Conservation (phyloP, 2,888 invertebrate genomes). For the Eugnorisma glareosa region DNA sequence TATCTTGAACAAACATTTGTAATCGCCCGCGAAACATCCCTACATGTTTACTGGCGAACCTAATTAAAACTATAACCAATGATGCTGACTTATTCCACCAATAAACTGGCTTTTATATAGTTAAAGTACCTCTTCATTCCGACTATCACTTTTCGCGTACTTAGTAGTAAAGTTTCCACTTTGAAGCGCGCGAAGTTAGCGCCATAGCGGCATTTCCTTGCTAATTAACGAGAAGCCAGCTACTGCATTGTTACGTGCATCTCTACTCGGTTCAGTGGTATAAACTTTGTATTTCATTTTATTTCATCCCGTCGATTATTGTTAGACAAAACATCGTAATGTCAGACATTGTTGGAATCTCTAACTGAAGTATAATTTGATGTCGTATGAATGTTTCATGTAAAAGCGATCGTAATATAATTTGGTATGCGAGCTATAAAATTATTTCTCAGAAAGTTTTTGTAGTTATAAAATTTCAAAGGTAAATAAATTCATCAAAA, state of each 20-base stretch:
- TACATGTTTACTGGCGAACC: slow-evolving; percentile 27
- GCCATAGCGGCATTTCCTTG: slow-evolving; percentile 75
- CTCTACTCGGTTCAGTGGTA: slow-evolving; percentile 70
- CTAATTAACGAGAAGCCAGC: slow-evolving; percentile 80
- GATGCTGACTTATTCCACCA: slow-evolving; percentile 42
- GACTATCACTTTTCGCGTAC: slow-evolving; percentile 78
- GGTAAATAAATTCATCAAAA: neutral
- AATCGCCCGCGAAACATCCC: slow-evolving; percentile 24
- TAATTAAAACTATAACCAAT: slow-evolving; percentile 51
- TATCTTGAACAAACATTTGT: slow-evolving; percentile 42
- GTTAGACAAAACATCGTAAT: slow-evolving; percentile 18
- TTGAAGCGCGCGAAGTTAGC: slow-evolving; percentile 75
- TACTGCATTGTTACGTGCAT: slow-evolving; percentile 78
- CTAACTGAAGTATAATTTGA: slow-evolving; percentile 6
- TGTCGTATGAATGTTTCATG: slow-evolving; percentile 10
- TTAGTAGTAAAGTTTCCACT: slow-evolving; percentile 78
- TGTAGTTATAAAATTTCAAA: neutral
- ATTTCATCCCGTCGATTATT: slow-evolving; percentile 46
- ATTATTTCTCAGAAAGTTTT: neutral
- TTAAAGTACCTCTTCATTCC: slow-evolving; percentile 59
- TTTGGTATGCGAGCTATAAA: neutral
- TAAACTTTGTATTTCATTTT: slow-evolving; percentile 71
- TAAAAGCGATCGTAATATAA: neutral
- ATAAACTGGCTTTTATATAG: slow-evolving; percentile 51
- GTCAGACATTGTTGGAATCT: slow-evolving; percentile 31